phyloP scores from a whole-genome alignment of 1,140 invertebrate genomes.

The Cylas formicarius region DNA sequence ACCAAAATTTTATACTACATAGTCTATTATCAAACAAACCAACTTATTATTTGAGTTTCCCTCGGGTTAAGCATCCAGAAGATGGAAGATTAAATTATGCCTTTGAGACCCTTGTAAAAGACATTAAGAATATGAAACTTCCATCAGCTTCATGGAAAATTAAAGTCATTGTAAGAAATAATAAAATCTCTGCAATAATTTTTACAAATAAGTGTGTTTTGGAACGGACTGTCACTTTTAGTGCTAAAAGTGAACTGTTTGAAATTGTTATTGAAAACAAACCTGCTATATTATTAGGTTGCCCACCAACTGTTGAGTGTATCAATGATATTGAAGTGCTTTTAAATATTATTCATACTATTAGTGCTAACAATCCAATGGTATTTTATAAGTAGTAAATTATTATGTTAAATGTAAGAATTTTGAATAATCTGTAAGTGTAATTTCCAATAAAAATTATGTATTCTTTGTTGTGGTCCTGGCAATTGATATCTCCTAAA shows the following conservation, averaged over 20 bases:
- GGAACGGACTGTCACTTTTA: conserved; percentile 24
- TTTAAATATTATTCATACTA: conserved; percentile 21
- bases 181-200: conserved; percentile 23
- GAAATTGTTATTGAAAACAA: conserved; percentile 22
- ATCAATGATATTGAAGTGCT: conserved; percentile 24
- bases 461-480: too few relatives aligned
- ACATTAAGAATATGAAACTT: conserved; percentile 27
- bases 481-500: too few relatives aligned
- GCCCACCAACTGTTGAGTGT: conserved; percentile 11
- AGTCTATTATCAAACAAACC: conserved; percentile 19
- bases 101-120: conserved; percentile 22
- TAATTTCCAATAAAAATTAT: too few relatives aligned
- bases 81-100: conserved; percentile 22
- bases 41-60: conserved; percentile 19
- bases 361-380: conserved; percentile 21
- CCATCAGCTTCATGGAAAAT: conserved; percentile 27
- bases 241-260: conserved; percentile 20
- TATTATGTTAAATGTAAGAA: neutral
- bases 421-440: too few relatives aligned
- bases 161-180: conserved; percentile 24
- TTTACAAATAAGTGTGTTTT: conserved; percentile 24
- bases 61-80: conserved; percentile 6
- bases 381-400: conserved; percentile 20
- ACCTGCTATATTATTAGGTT: conserved; percentile 22
- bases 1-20: neutral